phyloP scores from a whole-genome alignment of 2,888 invertebrate species.

The Bimastos eiseni region DNA sequence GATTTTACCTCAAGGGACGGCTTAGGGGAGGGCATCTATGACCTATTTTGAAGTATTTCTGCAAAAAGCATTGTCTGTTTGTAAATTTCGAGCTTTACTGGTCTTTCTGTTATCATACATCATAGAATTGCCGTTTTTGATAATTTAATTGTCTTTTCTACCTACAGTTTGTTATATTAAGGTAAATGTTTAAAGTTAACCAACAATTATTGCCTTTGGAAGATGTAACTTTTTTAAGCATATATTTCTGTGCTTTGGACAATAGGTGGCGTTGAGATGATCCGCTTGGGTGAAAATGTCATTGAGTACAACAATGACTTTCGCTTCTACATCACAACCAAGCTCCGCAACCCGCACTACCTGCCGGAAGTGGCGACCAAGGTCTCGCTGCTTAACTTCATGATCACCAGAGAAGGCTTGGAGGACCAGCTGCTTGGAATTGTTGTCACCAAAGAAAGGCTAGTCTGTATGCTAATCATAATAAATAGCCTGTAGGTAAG shows the following conservation, averaged over 20 bases:
- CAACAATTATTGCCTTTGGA: too few relatives aligned
- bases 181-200: too few relatives aligned
- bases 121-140: not conserved
- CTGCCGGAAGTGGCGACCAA: constrained; percentile 90
- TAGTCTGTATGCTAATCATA: not conserved
- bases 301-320: constrained; percentile 87
- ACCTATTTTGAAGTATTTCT: too few relatives aligned
- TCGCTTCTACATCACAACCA: constrained; percentile 89
- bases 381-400: constrained; percentile 82
- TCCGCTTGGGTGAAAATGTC: constrained; percentile 86
- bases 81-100: not conserved
- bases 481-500: too few relatives aligned
- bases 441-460: constrained; percentile 81
- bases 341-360: constrained; percentile 89
- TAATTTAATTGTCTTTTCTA: too few relatives aligned
- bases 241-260: constrained; percentile 22
- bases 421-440: constrained; percentile 87
- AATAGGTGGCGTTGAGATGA: constrained; percentile 73
- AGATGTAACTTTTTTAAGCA: not conserved
- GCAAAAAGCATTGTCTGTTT: too few relatives aligned
- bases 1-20: too few relatives aligned
- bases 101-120: too few relatives aligned
- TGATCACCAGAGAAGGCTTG: constrained; percentile 81
- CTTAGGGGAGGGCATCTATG: too few relatives aligned
- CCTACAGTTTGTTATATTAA: too few relatives aligned